Base-by-base conservation (phyloP, 2,797 vertebrate genomes). In the Clangula hyemalis region DNA sequence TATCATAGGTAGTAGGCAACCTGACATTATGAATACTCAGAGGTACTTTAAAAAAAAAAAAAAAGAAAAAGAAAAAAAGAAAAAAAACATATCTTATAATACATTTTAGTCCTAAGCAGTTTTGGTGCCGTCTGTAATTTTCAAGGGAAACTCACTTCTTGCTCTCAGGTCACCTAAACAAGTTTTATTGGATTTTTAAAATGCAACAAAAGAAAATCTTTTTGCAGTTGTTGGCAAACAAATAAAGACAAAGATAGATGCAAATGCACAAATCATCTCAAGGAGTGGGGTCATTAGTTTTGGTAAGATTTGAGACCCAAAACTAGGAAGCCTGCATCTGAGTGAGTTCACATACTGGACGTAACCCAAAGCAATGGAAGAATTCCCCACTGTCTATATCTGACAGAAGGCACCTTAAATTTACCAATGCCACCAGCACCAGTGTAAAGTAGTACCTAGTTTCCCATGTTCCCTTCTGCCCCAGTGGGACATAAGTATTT, bases 331-430 rank as follows among this genome's bases (percentile, higher is more conserved):
- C 38, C 45, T 87, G 47, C 53, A 68, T 8, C 10, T 0, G 0
- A 30, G 57, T 54, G 65, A 69, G 53, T 30, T 8, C 13, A 89
- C 86, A 27, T 39, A 54, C 41, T 65, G 77, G 41, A 65, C 6
- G 38, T n/a, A 76, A 39, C 6, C 34, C 71, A 76, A 0, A 0
- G 1, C 30, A 70, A 38, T 2, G 10, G 32, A 68, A 20, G 7
- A 64, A 85, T 57, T 54, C 21, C 30, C 39, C 28, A 64, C 32
- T 36, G 32, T 49, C 79, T 60, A 3, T 45, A 74, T 24, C 25
- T 74, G 61, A 79, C 39, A 70, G 34, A 66, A 62, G 30, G 45
- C 21, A 93, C 39, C 24, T 65, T 34, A 68, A 45, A 77, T 62
- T 51, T 78, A 78, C 38, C n/a, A 24, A 56, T 38, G 58, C 18